Evolutionary conservation across 1,140 invertebrate species (phyloP).

Genomic region (Euura saliciscinereae): DNA sequence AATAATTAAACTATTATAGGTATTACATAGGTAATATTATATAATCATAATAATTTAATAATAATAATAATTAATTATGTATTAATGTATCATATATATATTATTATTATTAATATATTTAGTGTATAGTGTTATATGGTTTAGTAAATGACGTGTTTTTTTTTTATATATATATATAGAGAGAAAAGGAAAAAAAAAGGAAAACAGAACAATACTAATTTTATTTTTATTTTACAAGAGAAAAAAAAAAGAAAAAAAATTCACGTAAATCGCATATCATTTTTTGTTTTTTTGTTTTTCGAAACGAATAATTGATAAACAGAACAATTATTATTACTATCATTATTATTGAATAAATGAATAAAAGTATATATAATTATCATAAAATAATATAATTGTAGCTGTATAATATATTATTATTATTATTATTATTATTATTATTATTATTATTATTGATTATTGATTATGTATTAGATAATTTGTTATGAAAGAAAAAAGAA

Average conservation of each 20-base stretch:
- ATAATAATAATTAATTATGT: constrained; percentile 3
- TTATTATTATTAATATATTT: neutral
- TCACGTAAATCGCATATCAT: constrained; percentile 14
- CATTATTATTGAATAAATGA: constrained; percentile 43
- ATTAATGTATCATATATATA: neutral
- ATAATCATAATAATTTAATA: neutral
- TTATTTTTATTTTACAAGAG: too few species aligned
- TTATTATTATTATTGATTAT: constrained; percentile 15
- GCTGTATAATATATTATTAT: constrained; percentile 10
- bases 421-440: constrained; percentile 15
- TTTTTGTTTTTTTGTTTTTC: neutral
- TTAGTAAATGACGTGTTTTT: constrained; percentile 20
- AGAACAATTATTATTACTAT: too few species aligned
- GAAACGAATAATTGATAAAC: too few species aligned
- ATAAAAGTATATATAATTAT: constrained; percentile 28
- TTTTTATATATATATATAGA: constrained; percentile 46
- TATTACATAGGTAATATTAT: constrained; percentile 10
- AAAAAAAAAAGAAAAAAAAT: too few species aligned
- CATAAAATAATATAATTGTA: constrained; percentile 18
- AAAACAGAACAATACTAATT: too few species aligned
- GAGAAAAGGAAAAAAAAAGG: too few species aligned
- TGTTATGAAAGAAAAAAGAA: neutral
- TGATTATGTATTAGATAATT: neutral
- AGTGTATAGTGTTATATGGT: neutral
- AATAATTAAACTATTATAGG: constrained; percentile 5